Percentiles rank a stretch among this genome's conserved stretches.
phyloP scores from a whole-genome alignment of 2,113 vertebrate species.

The Pithys albifrons region DNA sequence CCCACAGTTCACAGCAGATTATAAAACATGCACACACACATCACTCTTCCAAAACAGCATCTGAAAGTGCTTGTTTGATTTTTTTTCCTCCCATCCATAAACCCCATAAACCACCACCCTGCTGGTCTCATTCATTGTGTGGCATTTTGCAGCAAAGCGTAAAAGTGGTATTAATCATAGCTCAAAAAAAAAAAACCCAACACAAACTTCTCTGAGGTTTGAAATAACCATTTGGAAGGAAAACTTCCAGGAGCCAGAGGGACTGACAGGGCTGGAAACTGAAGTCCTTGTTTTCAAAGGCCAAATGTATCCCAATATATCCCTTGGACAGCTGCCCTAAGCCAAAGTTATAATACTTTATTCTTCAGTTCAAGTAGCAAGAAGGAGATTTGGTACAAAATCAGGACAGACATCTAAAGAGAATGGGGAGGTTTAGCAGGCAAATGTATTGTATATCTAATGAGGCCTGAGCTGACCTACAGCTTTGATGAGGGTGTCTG shows the following conservation, averaged over 20 bases:
- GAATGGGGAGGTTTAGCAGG: not conserved
- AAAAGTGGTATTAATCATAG: conserved; percentile 64
- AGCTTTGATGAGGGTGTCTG: not conserved
- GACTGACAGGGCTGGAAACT: conserved; percentile 47
- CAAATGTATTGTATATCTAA: not conserved
- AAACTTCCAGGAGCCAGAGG: conserved; percentile 63
- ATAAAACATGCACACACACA: not conserved
- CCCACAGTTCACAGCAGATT: not conserved
- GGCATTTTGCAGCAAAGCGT: conserved; percentile 44
- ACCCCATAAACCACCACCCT: conserved; percentile 36
- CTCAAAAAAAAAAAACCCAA: conserved; percentile 53
- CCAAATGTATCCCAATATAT: conserved; percentile 62
- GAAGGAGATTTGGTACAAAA: conserved; percentile 45
- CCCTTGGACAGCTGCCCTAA: conserved; percentile 47
- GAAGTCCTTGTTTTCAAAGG: conserved; percentile 60
- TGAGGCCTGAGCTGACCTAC: not conserved
- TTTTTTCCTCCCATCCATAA: not conserved
- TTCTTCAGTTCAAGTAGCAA: conserved; percentile 49
- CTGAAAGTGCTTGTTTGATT: conserved; percentile 27
- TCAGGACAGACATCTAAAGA: conserved; percentile 4
- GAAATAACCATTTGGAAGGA: conserved; percentile 58
- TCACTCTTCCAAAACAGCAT: conserved; percentile 10
- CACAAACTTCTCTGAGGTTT: conserved; percentile 53
- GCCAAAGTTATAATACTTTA: conserved; percentile 52
- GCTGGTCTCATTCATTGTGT: conserved; percentile 58